Conservation (phyloP, 2,797 vertebrate genomes). For the Dicrostonyx torquatus region DNA sequence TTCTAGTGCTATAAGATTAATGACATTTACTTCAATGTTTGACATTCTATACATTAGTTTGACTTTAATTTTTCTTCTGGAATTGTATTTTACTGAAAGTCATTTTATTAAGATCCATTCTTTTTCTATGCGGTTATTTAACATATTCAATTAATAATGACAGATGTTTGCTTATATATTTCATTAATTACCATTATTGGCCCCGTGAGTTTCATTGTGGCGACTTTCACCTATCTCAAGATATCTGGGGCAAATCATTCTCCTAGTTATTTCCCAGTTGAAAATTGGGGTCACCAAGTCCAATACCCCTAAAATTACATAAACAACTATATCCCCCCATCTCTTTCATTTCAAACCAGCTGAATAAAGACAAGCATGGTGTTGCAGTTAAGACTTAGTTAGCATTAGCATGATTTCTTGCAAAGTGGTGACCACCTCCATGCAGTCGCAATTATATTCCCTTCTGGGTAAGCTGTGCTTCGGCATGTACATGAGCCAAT, state of each 20-base stretch:
- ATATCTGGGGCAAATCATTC: not conserved
- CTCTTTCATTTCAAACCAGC: not conserved
- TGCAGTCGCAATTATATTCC: not conserved
- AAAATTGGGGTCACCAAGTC: not conserved
- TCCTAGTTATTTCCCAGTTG: not conserved
- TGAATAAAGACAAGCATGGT: not conserved
- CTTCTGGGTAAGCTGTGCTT: not conserved
- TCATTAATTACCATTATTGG: not conserved
- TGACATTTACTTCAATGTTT: slow-evolving; percentile 11
- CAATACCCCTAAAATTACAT: accelerated
- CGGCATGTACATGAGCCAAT: not conserved
- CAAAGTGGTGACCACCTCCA: not conserved
- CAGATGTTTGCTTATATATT: slow-evolving; percentile 7
- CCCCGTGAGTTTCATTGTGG: not conserved
- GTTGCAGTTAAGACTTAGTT: not conserved
- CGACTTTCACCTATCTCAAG: not conserved
- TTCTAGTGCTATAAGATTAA: slow-evolving; percentile 3
- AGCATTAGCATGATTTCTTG: not conserved
- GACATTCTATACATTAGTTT: not conserved
- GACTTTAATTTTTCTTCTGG: slow-evolving; percentile 4
- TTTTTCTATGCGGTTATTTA: not conserved
- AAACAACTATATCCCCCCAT: not conserved
- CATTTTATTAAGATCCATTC: not conserved
- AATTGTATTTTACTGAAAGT: slow-evolving; percentile 22
- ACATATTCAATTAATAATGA: not conserved